These are phyloP conservation scores for Euwallacea fornicatus DNA, from an alignment of 1,140 invertebrate genomes.

Conservation along the genomic window DNA sequence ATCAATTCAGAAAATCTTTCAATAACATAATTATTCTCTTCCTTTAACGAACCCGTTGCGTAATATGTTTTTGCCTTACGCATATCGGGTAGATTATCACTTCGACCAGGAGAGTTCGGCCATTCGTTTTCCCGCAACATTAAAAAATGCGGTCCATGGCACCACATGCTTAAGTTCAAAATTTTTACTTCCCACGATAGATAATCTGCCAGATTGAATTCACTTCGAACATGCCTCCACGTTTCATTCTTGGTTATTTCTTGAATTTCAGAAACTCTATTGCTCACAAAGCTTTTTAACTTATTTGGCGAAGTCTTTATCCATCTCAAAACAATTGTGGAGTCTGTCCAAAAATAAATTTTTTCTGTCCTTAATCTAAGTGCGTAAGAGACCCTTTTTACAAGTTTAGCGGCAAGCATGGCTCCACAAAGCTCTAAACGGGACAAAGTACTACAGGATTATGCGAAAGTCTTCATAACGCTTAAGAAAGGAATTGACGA, in stretches of 20 bases:
- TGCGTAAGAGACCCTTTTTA: background rate
- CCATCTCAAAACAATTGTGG: constrained; percentile 7
- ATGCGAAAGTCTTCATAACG: no score
- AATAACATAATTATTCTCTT: background rate
- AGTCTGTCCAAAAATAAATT: constrained; percentile 16
- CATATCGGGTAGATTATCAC: background rate
- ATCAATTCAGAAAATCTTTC: constrained; percentile 26
- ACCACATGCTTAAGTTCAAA: background rate
- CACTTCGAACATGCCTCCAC: constrained; percentile 43
- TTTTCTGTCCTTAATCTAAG: background rate
- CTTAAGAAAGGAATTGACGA: no score
- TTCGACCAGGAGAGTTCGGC: background rate
- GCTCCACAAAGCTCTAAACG: constrained; percentile 7
- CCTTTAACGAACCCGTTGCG: background rate
- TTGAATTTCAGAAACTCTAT: constrained; percentile 50
- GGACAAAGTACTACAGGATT: no score
- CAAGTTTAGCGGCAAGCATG: background rate
- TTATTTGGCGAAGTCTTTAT: background rate
- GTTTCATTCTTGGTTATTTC: constrained; percentile 21
- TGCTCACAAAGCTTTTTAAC: constrained; percentile 29
- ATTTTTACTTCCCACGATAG: constrained; percentile 46
- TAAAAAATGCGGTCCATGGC: background rate
- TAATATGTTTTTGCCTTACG: background rate
- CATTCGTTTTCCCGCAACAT: background rate
- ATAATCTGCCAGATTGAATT: constrained; percentile 49